Evolutionary conservation across 2,113 vertebrate species (phyloP).

Genomic region (Chlorodrepanis virens): DNA sequence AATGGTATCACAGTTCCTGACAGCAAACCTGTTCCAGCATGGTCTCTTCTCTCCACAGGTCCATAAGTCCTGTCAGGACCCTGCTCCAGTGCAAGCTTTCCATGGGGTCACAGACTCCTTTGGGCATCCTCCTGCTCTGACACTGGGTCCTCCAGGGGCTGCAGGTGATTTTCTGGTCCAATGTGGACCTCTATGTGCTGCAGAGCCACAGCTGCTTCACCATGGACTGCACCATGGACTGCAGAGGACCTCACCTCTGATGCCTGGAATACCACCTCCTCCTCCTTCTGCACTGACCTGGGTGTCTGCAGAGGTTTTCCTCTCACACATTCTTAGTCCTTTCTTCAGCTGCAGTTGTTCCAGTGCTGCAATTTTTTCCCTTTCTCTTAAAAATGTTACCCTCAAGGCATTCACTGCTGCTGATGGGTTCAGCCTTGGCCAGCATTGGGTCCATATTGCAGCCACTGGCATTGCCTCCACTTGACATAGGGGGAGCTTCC

Average conservation of each 20-base stretch:
- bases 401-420: neutral
- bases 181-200: neutral
- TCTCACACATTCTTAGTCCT: neutral
- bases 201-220: neutral
- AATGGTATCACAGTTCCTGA: neutral
- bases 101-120: neutral
- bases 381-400: fast-evolving
- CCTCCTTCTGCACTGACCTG: neutral
- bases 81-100: neutral
- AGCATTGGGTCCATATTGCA: fast-evolving
- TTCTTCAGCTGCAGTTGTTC: neutral
- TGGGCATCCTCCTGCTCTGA: neutral
- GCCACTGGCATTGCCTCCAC: neutral
- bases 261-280: neutral
- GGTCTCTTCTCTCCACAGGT: neutral
- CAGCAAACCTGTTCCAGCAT: neutral
- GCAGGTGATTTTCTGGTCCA: neutral
- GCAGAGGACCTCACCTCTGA: neutral
- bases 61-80: neutral
- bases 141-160: neutral
- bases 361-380: neutral
- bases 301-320: neutral
- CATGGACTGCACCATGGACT: neutral
- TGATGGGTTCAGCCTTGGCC: neutral
- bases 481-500: fast-evolving